A percentile compares a stretch with the other conserved stretches of the same genome.
Evolutionary conservation across 2,888 invertebrate genomes (phyloP).

Genomic region (Scaptomyza caliginosa): DNA sequence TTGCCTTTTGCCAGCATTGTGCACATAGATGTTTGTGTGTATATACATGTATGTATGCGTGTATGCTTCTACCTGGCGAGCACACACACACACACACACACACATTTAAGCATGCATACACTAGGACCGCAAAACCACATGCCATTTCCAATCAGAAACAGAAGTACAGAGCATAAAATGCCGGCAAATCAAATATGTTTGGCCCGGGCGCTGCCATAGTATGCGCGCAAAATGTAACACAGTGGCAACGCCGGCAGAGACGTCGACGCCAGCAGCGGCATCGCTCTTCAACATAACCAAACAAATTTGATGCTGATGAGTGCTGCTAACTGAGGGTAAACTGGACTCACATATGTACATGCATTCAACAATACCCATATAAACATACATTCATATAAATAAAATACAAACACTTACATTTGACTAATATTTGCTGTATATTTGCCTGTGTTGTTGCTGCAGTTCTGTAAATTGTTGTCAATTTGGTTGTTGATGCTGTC

Average conservation of each 20-base stretch:
- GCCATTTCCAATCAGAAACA: constrained; percentile 61
- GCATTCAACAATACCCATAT: not conserved
- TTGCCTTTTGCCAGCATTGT: constrained; percentile 49
- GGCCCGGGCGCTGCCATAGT: constrained; percentile 48
- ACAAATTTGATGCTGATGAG: constrained; percentile 60
- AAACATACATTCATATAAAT: constrained; percentile 7
- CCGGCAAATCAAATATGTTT: constrained; percentile 62
- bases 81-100: constrained; percentile 20
- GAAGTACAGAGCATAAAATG: constrained; percentile 52
- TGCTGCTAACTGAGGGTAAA: constrained; percentile 9
- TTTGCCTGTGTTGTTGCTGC: constrained; percentile 7
- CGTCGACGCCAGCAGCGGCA: constrained; percentile 58
- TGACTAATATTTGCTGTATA: constrained; percentile 23
- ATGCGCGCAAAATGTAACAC: constrained; percentile 56
- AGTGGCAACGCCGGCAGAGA: constrained; percentile 58
- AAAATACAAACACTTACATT: constrained; percentile 45
- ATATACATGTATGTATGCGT: constrained; percentile 12
- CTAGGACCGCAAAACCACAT: constrained; percentile 45
- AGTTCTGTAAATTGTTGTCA: constrained; percentile 37
- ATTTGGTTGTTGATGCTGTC: constrained; percentile 28
- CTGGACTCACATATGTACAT: constrained; percentile 6
- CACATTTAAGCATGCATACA: not conserved
- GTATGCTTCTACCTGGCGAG: constrained; percentile 45
- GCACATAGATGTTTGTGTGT: constrained; percentile 16
- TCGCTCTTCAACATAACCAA: constrained; percentile 68